These are phyloP conservation scores for Pollicipes pollicipes DNA, from an alignment of 1,140 invertebrate genomes.

Conservation along the genomic window DNA sequence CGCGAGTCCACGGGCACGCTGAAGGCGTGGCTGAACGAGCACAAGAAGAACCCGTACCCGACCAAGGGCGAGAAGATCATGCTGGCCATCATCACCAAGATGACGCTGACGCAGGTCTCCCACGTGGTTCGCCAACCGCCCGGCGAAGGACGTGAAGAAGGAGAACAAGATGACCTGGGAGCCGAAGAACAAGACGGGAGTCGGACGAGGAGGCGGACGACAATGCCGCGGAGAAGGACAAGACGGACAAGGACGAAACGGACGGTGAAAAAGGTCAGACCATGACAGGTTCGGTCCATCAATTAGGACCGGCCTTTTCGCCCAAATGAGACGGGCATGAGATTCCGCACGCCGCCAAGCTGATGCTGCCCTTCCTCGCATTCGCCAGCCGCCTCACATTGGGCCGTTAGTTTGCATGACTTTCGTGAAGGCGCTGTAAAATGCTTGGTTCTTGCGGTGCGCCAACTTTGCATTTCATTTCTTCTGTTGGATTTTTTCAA, in stretches of 20 bases:
- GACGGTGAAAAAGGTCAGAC: conserved; percentile 19
- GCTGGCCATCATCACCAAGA: conserved; percentile 25
- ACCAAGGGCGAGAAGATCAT: conserved; percentile 26
- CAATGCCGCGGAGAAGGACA: conserved; percentile 23
- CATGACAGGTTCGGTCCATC: too few species aligned
- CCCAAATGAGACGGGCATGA: too few species aligned
- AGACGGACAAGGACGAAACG: conserved; percentile 21
- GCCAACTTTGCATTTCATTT: too few species aligned
- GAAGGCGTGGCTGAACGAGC: conserved; percentile 25
- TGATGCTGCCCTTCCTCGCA: too few species aligned
- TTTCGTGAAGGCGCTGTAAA: too few species aligned
- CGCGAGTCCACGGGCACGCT: conserved; percentile 23
- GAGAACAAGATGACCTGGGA: conserved; percentile 52
- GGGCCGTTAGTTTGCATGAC: too few species aligned
- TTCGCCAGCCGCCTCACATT: too few species aligned
- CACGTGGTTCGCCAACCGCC: conserved; percentile 48
- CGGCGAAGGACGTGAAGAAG: conserved; percentile 39
- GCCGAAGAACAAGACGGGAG: conserved; percentile 33
- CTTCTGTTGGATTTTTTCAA: too few species aligned
- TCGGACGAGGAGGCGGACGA: conserved; percentile 47
- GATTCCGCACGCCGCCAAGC: too few species aligned
- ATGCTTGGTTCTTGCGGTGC: too few species aligned
- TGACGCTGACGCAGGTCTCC: conserved; percentile 24
- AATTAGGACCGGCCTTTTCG: too few species aligned
- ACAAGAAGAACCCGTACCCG: conserved; percentile 25